Evolutionary conservation across 2,113 vertebrate species (phyloP).

Genomic region (Ageneiosus marmoratus): DNA sequence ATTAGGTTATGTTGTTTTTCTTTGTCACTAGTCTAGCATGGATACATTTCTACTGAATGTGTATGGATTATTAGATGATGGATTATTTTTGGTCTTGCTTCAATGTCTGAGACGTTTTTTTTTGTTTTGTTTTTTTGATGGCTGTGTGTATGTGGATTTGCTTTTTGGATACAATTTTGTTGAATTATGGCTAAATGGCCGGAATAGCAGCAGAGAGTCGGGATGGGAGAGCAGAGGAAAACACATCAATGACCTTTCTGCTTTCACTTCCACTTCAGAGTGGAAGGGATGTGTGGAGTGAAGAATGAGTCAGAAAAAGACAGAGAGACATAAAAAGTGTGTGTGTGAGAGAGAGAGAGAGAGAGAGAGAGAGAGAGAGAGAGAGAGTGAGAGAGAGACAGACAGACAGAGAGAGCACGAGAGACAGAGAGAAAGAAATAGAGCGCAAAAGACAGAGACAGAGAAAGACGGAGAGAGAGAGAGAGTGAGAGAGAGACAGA

Average conservation of each 20-base stretch:
- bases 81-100: neutral
- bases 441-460: too few species aligned
- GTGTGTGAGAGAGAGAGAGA: too few species aligned
- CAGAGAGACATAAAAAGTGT: too few species aligned
- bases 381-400: too few species aligned
- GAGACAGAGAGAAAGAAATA: too few species aligned
- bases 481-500: too few species aligned
- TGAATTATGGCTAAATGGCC: neutral
- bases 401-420: too few species aligned
- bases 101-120: neutral
- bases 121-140: too few species aligned
- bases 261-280: neutral
- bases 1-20: neutral
- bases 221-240: neutral
- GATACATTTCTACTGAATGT: neutral
- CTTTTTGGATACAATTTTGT: neutral
- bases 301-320: slow-evolving; percentile 6
- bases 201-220: slow-evolving; percentile 23
- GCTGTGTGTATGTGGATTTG: neutral
- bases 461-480: too few species aligned
- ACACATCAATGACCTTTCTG: neutral
- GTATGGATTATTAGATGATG: neutral
- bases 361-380: too few species aligned
- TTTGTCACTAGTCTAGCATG: neutral
- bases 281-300: neutral